Percentiles rank a stretch among this genome's conserved stretches.
Conservation (phyloP, 1,140 invertebrate species). For the Heliconius melpomene region DNA sequence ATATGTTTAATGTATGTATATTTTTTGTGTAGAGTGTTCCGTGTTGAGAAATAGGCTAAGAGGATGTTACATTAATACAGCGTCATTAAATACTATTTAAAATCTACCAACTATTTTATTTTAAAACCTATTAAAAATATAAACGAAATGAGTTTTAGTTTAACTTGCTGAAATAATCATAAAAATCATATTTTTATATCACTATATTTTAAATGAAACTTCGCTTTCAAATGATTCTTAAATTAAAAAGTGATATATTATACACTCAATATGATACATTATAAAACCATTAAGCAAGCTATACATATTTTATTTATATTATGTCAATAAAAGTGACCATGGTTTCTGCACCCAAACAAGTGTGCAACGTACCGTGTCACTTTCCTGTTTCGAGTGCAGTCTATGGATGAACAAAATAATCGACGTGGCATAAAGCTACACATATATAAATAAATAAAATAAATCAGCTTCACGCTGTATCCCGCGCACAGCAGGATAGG, state of each 20-base stretch:
- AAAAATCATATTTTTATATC: no score
- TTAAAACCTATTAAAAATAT: no score
- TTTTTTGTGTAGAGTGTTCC: background rate
- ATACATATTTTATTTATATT: background rate
- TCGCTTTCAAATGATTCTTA: background rate
- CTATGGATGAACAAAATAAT: constrained; percentile 8
- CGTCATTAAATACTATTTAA: background rate
- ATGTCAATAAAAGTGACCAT: constrained; percentile 22
- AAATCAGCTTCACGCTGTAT: no score
- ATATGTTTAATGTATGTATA: background rate
- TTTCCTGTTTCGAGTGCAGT: constrained; percentile 38
- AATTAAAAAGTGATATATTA: background rate
- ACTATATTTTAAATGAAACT: no score
- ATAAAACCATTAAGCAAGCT: background rate
- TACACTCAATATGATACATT: background rate
- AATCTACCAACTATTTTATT: no score
- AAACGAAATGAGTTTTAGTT: no score
- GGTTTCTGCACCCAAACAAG: constrained; percentile 29
- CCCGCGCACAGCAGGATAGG: no score
- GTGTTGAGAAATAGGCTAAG: background rate
- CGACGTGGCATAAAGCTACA: background rate
- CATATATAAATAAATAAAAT: no score
- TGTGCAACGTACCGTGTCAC: constrained; percentile 34
- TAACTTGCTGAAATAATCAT: no score
- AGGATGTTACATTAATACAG: background rate